phyloP scores from a whole-genome alignment of 2,888 invertebrate genomes.

The Aporophyla nigra region DNA sequence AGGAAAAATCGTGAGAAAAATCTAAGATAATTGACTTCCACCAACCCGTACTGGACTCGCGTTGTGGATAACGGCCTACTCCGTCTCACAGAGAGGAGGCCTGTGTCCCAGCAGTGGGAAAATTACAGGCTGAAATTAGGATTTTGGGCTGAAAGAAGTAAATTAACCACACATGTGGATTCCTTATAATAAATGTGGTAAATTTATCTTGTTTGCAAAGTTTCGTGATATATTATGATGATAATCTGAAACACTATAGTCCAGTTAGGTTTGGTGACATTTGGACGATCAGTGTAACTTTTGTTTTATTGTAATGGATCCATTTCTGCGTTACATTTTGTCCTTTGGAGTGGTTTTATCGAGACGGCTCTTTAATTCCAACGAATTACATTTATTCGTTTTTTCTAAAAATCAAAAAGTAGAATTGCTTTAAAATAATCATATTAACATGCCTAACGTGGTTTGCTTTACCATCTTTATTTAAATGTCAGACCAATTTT shows the following conservation, averaged over 20 bases:
- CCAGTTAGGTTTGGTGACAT: background rate
- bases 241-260: slow-evolving; percentile 4
- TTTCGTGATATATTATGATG: slow-evolving; percentile 31
- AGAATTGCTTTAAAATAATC: background rate
- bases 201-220: slow-evolving; percentile 19
- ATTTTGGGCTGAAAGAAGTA: background rate
- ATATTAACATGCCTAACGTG: background rate
- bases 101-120: too few relatives aligned
- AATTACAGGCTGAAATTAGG: background rate
- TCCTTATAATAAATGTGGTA: background rate
- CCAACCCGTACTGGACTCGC: too few relatives aligned
- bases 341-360: background rate
- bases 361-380: background rate
- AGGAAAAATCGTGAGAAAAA: too few relatives aligned
- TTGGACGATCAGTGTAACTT: background rate
- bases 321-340: slow-evolving; percentile 2
- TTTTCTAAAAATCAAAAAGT: background rate
- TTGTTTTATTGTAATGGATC: background rate
- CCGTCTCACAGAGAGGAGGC: too few relatives aligned
- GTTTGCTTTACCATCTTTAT: background rate
- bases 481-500: background rate
- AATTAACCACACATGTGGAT: slow-evolving; percentile 15
- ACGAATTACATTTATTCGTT: background rate
- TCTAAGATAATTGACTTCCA: too few relatives aligned
- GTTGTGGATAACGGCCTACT: too few relatives aligned